A percentile compares a stretch with the other conserved stretches of the same genome.
phyloP scores from a whole-genome alignment of 2,797 vertebrate genomes.

The Garrulus glandarius region DNA sequence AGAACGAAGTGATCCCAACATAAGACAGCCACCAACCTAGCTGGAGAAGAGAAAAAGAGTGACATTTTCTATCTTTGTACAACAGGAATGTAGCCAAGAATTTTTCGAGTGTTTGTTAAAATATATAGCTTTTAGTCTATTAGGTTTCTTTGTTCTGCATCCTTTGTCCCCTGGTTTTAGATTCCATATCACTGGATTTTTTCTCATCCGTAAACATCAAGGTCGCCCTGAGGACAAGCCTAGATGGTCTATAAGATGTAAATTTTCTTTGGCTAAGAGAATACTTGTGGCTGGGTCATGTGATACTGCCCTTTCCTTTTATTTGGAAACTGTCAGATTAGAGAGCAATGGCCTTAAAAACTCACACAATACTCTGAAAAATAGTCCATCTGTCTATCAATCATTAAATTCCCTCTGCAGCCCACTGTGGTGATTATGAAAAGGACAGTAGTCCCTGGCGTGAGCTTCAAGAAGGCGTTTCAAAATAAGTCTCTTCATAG shows the following conservation, averaged over 20 bases:
- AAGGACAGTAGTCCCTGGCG: not conserved
- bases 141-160: not conserved
- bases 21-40: not conserved
- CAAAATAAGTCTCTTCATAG: not conserved
- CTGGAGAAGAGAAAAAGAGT: not conserved
- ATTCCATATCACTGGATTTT: not conserved
- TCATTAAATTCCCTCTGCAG: not conserved
- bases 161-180: not conserved
- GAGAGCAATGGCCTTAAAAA: not conserved
- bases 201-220: constrained; percentile 12
- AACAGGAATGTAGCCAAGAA: not conserved
- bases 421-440: not conserved
- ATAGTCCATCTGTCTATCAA: constrained; percentile 13
- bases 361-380: constrained; percentile 25
- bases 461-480: not conserved
- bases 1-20: not conserved
- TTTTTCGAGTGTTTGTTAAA: not conserved
- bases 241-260: not conserved
- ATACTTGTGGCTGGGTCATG: constrained; percentile 23
- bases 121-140: not conserved
- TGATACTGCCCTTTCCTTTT: constrained; percentile 46
- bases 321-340: constrained; percentile 23
- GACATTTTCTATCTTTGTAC: not conserved
- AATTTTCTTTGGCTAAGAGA: constrained; percentile 27
- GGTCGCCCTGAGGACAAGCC: not conserved